Evolutionary conservation across 2,888 invertebrate genomes (phyloP).

Genomic region (Panopea generosa): DNA sequence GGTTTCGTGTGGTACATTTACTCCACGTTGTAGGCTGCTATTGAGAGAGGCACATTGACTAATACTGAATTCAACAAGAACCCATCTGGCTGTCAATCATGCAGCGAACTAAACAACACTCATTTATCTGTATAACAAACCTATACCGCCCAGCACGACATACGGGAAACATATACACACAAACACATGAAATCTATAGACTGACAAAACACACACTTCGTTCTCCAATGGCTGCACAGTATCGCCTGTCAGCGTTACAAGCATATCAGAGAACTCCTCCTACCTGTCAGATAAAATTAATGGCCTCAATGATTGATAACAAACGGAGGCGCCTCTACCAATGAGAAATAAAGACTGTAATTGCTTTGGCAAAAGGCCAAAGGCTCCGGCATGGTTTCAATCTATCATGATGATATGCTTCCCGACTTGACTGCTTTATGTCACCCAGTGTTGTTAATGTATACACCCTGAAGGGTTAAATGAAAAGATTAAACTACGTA

Average conservation of each 20-base stretch:
- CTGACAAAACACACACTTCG: slow-evolving; percentile 46
- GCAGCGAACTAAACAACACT: slow-evolving; percentile 56
- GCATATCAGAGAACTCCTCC: slow-evolving; percentile 40
- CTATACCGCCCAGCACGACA: slow-evolving; percentile 62
- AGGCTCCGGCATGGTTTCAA: slow-evolving; percentile 60
- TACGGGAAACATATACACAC: slow-evolving; percentile 39
- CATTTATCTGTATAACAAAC: slow-evolving; percentile 66
- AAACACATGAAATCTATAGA: slow-evolving; percentile 55
- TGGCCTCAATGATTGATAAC: slow-evolving; percentile 62
- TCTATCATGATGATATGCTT: slow-evolving; percentile 65
- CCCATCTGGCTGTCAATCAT: slow-evolving; percentile 61
- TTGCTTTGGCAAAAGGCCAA: slow-evolving; percentile 68
- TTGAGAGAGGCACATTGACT: slow-evolving; percentile 40
- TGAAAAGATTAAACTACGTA: slow-evolving; percentile 65
- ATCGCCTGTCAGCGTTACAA: slow-evolving; percentile 44
- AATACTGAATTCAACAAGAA: slow-evolving; percentile 54
- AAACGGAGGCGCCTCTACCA: slow-evolving; percentile 60
- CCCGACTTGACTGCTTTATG: slow-evolving; percentile 65
- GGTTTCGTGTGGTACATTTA: not conserved
- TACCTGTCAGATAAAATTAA: slow-evolving; percentile 63
- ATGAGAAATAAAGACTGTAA: slow-evolving; percentile 67
- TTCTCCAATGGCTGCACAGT: slow-evolving; percentile 40
- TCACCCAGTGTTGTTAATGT: slow-evolving; percentile 67
- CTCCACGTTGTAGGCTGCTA: slow-evolving; percentile 18
- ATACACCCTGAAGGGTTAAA: slow-evolving; percentile 62